Base-by-base conservation (phyloP, 2,797 vertebrate genomes). In the Zenarchopterus dispar region DNA sequence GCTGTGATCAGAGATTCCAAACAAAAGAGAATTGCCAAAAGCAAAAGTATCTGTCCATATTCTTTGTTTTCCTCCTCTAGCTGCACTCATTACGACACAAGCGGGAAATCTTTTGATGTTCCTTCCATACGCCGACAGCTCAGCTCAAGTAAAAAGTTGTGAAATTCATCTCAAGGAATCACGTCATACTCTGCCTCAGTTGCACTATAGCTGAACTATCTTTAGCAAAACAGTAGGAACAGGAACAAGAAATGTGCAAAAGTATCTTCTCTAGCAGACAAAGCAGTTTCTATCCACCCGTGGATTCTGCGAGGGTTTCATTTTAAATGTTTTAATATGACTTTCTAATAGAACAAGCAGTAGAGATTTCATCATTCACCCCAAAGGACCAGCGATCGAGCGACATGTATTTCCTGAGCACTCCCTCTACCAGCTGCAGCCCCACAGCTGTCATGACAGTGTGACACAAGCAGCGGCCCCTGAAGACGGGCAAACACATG, bases 1-100 rank as follows among this genome's bases (percentile, higher is more conserved):
- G 42, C 55, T 81, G 42, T 43, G 62, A 63, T 70, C 54, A 21
- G 44, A 43, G 52, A 76, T 60, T 50, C 45, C 68, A 81, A 31
- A 78, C 67, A 80, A 81, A 77, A 67, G 78, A 65, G 2, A 22
- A 61, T 23, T 2, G 17, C 59, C 49, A 75, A 62, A 75, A 72
- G 55, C 67, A 56, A 51, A 65, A 54, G 51, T 68, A 56, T 85
- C 70, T 26, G 56, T 66, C 73, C 67, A 48, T 57, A 56, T 42
- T 56, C 74, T 82, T 80, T 87, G 76, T 79, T 82, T 71, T 78
- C 46, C 70, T 63, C 50, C 61, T 84, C 65, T 7, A 52, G n/a
- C 21, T 65, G 53, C 31, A 41, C 70, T 76, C 56, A 80, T 87
- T 78, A 71, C 59, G 62, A 72, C 70, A 68, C 63, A 17, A 62